phyloP scores from a whole-genome alignment of 2,888 invertebrate species.

The Willowsia nigromaculata region DNA sequence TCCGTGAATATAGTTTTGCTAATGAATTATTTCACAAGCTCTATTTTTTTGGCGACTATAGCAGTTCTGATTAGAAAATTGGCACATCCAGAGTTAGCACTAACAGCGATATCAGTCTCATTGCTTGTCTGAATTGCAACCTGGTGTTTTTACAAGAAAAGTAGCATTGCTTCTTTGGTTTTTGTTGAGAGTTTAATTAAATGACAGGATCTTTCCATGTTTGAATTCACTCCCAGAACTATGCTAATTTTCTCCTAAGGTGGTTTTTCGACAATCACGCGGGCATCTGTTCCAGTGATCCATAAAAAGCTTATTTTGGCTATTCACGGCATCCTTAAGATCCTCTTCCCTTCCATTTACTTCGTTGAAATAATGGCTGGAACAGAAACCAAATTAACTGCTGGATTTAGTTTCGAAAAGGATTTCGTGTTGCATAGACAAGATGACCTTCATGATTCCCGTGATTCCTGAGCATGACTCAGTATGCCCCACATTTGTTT shows the following conservation, averaged over 20 bases:
- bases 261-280: neutral
- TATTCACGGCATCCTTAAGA: neutral
- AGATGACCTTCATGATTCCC: neutral
- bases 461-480: neutral
- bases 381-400: neutral
- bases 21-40: neutral
- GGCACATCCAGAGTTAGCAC: slow-evolving; percentile 57
- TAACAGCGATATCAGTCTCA: slow-evolving; percentile 35
- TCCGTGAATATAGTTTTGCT: neutral
- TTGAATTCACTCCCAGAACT: neutral
- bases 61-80: slow-evolving; percentile 36
- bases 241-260: neutral
- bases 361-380: neutral
- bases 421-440: neutral
- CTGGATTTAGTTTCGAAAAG: neutral
- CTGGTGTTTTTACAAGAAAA: slow-evolving; percentile 6
- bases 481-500: neutral
- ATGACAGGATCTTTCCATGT: neutral
- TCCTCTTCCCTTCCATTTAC: neutral
- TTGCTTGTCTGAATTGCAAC: neutral
- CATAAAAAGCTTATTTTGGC: neutral
- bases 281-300: neutral
- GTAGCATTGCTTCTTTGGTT: slow-evolving; percentile 54
- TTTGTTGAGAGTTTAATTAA: slow-evolving; percentile 62
- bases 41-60: neutral